Percentiles rank a stretch among this genome's conserved stretches.
phyloP scores from a whole-genome alignment of 2,888 invertebrate genomes.

The Leucophenga maculata region DNA sequence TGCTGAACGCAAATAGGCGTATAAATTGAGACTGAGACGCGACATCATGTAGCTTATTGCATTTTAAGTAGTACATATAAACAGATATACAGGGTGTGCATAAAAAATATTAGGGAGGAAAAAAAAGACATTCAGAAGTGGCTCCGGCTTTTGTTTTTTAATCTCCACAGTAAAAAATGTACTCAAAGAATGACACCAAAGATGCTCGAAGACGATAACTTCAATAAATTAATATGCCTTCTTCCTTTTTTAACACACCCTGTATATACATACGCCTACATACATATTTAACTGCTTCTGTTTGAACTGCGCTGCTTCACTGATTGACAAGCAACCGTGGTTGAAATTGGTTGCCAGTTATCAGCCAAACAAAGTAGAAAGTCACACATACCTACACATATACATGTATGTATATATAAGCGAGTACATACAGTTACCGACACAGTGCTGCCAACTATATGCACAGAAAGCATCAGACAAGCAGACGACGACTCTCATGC shows the following conservation, averaged over 20 bases:
- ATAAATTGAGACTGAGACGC: slow-evolving; percentile 3
- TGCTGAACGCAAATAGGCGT: slow-evolving; percentile 26
- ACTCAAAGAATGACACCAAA: too few species aligned
- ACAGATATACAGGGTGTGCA: too few species aligned
- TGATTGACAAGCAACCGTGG: neutral
- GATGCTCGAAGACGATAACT: too few species aligned
- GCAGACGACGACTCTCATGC: neutral
- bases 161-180: too few species aligned
- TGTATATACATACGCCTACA: slow-evolving; percentile 19
- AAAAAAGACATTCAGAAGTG: too few species aligned
- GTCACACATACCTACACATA: neutral
- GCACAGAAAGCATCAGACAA: neutral
- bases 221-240: too few species aligned
- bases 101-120: neutral
- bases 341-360: neutral
- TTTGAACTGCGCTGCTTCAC: neutral
- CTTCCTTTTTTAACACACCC: too few species aligned
- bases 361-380: slow-evolving; percentile 1
- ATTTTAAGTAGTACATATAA: neutral
- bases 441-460: neutral
- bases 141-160: too few species aligned
- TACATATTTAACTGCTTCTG: slow-evolving; percentile 28
- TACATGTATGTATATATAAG: too few species aligned
- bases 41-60: neutral
- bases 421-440: too few species aligned